Percentiles rank a stretch among this genome's conserved stretches.
phyloP scores from a whole-genome alignment of 2,797 vertebrate species.

The Brachyalestes nurse region DNA sequence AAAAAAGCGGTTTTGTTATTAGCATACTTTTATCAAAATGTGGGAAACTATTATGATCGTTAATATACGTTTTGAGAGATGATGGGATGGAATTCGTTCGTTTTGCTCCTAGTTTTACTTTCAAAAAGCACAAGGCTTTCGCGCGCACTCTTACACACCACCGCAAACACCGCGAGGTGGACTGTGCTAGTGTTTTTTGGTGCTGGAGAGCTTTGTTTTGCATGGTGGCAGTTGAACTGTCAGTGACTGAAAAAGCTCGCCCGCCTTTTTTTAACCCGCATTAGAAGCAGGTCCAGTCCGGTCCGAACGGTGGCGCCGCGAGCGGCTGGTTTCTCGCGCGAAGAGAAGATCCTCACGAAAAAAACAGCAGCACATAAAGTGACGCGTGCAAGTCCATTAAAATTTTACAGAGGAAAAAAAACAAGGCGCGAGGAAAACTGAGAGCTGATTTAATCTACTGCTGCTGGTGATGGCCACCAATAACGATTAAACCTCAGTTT shows the following conservation, averaged over 20 bases:
- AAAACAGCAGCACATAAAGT: slow-evolving; percentile 39
- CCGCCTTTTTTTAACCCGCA: slow-evolving; percentile 60
- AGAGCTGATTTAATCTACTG: slow-evolving; percentile 28
- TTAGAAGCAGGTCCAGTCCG: slow-evolving; percentile 48
- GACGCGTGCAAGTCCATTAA: slow-evolving; percentile 44
- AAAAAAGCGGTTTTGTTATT: background rate
- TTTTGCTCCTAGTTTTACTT: too few species aligned
- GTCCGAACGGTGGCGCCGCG: background rate
- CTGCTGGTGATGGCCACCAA: slow-evolving; percentile 1
- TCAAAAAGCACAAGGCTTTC: too few species aligned
- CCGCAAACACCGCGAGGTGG: too few species aligned
- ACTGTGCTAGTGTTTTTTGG: background rate
- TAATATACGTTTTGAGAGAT: too few species aligned
- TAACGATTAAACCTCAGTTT: slow-evolving; percentile 1
- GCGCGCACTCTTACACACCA: too few species aligned
- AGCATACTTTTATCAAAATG: too few species aligned
- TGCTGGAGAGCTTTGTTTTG: background rate
- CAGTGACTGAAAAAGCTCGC: slow-evolving; percentile 48
- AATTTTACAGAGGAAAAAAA: slow-evolving; percentile 39
- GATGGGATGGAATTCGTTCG: too few species aligned
- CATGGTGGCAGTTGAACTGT: background rate
- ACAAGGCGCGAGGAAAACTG: slow-evolving; percentile 30
- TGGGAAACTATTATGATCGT: too few species aligned
- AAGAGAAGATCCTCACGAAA: slow-evolving; percentile 50
- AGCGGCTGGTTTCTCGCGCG: slow-evolving; percentile 36